These are phyloP conservation scores for Craseonycteris thonglongyai DNA, from an alignment of 2,113 vertebrate genomes.

Conservation along the genomic window DNA sequence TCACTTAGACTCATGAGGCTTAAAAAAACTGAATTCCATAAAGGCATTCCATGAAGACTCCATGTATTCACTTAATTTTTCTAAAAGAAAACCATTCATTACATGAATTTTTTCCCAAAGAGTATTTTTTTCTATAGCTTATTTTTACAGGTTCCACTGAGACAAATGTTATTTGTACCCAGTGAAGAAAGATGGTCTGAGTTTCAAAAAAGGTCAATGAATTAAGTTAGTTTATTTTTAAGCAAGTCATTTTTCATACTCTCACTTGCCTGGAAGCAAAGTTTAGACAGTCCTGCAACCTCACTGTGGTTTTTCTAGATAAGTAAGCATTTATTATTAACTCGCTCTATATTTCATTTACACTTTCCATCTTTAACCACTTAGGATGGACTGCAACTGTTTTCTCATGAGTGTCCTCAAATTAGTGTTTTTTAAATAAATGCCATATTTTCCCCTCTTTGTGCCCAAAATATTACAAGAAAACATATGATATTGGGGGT, in stretches of 20 bases:
- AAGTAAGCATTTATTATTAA: constrained; percentile 66
- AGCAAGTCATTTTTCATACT: constrained; percentile 65
- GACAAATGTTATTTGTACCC: constrained; percentile 58
- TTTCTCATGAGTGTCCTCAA: constrained; percentile 28
- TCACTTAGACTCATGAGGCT: background rate
- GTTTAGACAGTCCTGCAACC: constrained; percentile 22
- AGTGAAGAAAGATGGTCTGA: constrained; percentile 58
- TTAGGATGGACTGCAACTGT: constrained; percentile 18
- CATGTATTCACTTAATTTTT: constrained; percentile 37
- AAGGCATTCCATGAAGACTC: constrained; percentile 17
- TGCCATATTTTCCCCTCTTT: constrained; percentile 21
- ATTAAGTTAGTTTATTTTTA: constrained; percentile 71
- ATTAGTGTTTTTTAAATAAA: constrained; percentile 48
- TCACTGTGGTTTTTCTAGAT: constrained; percentile 38
- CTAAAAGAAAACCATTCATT: constrained; percentile 51
- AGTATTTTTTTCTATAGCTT: constrained; percentile 12
- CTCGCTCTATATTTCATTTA: constrained; percentile 48
- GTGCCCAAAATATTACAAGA: constrained; percentile 34
- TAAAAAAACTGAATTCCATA: constrained; percentile 17
- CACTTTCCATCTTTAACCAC: constrained; percentile 27
- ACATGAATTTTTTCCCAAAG: background rate
- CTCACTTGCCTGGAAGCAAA: constrained; percentile 46
- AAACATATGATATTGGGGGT: constrained; percentile 48
- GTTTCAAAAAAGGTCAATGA: constrained; percentile 63
- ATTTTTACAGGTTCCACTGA: constrained; percentile 45